Percentiles rank a stretch among this genome's conserved stretches.
phyloP scores from a whole-genome alignment of 2,888 invertebrate genomes.

The Conistra vaccinii region DNA sequence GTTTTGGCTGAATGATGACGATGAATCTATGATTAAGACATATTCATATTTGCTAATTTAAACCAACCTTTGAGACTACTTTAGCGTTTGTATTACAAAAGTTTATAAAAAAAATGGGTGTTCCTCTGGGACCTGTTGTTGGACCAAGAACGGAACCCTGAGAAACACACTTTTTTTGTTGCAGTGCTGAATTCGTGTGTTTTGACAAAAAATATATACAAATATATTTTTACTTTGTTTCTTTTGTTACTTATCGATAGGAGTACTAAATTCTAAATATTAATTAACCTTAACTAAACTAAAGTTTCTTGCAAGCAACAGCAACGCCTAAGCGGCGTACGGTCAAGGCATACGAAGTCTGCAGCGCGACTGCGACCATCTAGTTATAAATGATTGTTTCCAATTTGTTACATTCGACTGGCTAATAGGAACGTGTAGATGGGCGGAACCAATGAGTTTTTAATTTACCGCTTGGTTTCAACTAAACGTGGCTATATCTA shows the following conservation, averaged over 20 bases:
- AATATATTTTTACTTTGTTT: neutral
- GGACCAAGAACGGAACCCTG: neutral
- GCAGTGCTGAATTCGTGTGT: neutral
- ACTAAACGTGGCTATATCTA: conserved; percentile 45
- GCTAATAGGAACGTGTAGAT: conserved; percentile 66
- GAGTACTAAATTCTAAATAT: neutral
- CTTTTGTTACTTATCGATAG: too few relatives aligned
- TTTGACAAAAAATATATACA: neutral
- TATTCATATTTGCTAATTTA: neutral
- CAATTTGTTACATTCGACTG: conserved; percentile 62
- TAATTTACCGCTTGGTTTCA: conserved; percentile 61
- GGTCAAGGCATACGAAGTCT: conserved; percentile 2
- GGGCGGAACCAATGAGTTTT: conserved; percentile 66
- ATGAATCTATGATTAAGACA: neutral
- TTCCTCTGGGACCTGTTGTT: conserved; percentile 7
- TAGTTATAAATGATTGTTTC: conserved; percentile 61
- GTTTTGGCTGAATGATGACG: neutral
- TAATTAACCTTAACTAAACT: neutral
- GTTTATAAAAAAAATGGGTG: neutral
- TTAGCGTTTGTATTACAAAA: neutral
- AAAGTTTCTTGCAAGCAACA: neutral
- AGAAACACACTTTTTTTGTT: neutral
- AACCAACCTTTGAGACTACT: neutral
- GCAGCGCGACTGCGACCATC: conserved; percentile 19
- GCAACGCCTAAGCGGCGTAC: neutral